These are phyloP conservation scores for Brenthis hecate DNA, from an alignment of 2,888 invertebrate genomes.

Conservation along the genomic window DNA sequence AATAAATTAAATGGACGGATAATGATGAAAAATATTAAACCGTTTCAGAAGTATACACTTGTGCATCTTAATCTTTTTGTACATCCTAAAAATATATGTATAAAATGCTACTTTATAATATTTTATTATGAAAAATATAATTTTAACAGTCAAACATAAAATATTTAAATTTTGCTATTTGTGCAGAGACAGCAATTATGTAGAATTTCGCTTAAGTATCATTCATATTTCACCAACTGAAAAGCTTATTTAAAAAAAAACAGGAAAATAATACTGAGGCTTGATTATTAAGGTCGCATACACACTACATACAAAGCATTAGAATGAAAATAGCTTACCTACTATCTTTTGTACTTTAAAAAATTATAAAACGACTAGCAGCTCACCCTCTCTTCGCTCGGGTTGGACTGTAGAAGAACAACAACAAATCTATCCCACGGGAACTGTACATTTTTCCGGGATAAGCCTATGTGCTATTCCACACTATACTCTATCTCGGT, in stretches of 20 bases:
- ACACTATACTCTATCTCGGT: too few relatives aligned
- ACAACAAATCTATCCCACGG: too few relatives aligned
- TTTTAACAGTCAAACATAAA: neutral
- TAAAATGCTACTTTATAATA: slow-evolving; percentile 5
- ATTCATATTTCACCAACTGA: slow-evolving; percentile 20
- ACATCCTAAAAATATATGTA: neutral
- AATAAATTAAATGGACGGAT: slow-evolving; percentile 13
- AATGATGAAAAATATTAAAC: slow-evolving; percentile 8
- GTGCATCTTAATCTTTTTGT: slow-evolving; percentile 4
- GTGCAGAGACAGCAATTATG: slow-evolving; percentile 22
- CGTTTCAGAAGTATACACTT: neutral
- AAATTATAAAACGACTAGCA: too few relatives aligned
- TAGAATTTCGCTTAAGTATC: slow-evolving; percentile 18
- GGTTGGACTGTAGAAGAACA: too few relatives aligned
- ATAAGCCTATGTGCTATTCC: too few relatives aligned
- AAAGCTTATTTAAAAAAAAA: slow-evolving; percentile 25
- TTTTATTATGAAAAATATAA: slow-evolving; percentile 8
- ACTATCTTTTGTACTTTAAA: neutral
- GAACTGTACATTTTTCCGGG: too few relatives aligned
- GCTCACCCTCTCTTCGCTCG: too few relatives aligned
- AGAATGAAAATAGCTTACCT: neutral
- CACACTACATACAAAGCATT: neutral
- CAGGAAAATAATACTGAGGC: slow-evolving; percentile 13
- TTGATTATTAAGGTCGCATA: slow-evolving; percentile 20
- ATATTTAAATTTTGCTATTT: slow-evolving; percentile 21